Evolutionary conservation across 2,113 vertebrate species (phyloP).

Genomic region (Peucedramus taeniatus): DNA sequence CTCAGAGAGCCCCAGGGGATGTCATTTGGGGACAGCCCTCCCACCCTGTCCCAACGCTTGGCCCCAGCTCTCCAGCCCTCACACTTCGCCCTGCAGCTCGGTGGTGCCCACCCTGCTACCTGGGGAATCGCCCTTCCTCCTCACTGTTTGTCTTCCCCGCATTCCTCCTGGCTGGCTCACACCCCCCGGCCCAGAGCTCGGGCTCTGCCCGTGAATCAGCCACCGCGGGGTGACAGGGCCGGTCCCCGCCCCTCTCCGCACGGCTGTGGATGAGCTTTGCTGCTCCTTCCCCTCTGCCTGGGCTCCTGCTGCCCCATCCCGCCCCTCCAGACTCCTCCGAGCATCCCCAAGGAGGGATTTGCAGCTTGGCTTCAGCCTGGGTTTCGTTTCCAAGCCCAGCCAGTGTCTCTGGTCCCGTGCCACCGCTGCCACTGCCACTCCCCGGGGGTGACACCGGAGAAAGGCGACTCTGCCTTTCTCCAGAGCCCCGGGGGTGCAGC

Average conservation of each 20-base stretch:
- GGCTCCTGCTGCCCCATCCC: not conserved
- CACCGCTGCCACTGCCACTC: fast-evolving
- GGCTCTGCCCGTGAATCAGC: not conserved
- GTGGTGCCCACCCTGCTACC: not conserved
- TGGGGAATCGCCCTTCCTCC: not conserved
- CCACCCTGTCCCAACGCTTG: fast-evolving
- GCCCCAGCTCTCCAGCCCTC: not conserved
- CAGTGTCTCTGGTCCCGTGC: not conserved
- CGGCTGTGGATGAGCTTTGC: not conserved
- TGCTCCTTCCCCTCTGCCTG: not conserved
- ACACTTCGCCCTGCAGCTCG: not conserved
- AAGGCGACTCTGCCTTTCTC: not conserved
- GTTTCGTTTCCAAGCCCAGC: fast-evolving
- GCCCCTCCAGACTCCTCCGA: fast-evolving
- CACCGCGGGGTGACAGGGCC: not conserved
- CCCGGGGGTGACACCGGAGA: fast-evolving
- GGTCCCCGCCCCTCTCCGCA: not conserved
- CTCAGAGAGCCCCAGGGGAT: fast-evolving
- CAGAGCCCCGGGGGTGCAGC: fast-evolving
- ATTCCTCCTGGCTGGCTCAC: not conserved
- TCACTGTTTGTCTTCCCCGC: not conserved
- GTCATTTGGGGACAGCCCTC: not conserved
- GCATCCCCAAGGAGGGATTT: not conserved
- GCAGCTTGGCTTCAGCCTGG: not conserved
- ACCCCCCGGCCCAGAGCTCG: not conserved